Evolutionary conservation across 1,140 invertebrate genomes (phyloP).

Genomic region (Nebria ingens): DNA sequence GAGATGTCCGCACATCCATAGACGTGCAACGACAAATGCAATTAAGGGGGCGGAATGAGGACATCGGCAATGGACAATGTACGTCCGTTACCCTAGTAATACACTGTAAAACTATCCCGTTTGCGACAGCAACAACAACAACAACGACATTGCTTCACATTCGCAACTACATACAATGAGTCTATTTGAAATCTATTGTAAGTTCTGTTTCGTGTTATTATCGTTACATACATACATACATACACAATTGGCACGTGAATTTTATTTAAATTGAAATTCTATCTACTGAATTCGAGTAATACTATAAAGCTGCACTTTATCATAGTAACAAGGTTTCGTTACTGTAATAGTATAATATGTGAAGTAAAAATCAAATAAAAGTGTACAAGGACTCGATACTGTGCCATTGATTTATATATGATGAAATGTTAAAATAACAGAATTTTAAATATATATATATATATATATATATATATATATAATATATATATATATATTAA

Average conservation of each 20-base stretch:
- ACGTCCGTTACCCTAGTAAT: background rate
- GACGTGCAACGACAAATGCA: no score
- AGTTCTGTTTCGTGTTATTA: background rate
- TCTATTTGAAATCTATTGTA: constrained; percentile 1
- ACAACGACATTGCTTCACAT: background rate
- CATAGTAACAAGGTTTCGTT: background rate
- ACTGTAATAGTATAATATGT: background rate
- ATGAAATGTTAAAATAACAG: background rate
- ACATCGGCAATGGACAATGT: no score
- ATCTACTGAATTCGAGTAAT: background rate
- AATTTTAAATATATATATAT: background rate
- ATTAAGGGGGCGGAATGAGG: no score
- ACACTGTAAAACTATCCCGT: background rate
- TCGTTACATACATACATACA: no score
- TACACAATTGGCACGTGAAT: background rate
- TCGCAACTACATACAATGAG: background rate
- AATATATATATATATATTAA: background rate
- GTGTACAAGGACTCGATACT: background rate
- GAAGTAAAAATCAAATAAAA: background rate
- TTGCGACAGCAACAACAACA: background rate
- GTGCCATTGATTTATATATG: no score
- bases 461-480: constrained; percentile 1
- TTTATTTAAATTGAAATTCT: background rate
- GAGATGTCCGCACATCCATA: background rate
- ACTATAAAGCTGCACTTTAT: background rate